These are phyloP conservation scores for Tinamus guttatus DNA, from an alignment of 2,113 vertebrate genomes.

Conservation along the genomic window DNA sequence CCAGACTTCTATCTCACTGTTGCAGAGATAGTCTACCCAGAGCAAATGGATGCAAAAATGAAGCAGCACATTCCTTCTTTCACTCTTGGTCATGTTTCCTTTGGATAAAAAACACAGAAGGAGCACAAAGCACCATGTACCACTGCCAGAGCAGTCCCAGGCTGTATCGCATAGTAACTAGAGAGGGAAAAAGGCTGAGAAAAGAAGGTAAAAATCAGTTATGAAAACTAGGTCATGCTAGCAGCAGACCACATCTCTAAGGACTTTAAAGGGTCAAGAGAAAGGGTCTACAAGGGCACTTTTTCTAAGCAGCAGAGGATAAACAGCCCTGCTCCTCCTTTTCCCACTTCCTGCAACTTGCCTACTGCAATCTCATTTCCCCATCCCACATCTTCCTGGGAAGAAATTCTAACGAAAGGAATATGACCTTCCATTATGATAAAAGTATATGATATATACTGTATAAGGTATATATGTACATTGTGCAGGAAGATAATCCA, in stretches of 20 bases:
- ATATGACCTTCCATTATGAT: rapidly evolving
- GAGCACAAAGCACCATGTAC: neutral
- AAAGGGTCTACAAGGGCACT: neutral
- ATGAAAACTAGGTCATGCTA: neutral
- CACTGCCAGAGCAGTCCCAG: neutral
- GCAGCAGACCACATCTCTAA: neutral
- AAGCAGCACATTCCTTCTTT: neutral
- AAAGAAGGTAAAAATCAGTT: neutral
- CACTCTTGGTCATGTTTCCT: neutral
- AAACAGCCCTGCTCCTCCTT: neutral
- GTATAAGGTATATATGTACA: rapidly evolving
- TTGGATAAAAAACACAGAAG: neutral
- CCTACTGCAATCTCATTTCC: neutral
- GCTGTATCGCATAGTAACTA: rapidly evolving
- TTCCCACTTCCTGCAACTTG: neutral
- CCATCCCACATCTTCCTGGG: neutral
- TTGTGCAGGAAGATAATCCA: neutral
- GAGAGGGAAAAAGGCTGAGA: neutral
- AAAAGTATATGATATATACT: neutral
- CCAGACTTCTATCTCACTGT: neutral
- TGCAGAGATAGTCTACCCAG: neutral
- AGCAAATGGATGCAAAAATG: neutral
- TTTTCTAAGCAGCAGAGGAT: neutral
- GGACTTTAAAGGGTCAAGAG: neutral
- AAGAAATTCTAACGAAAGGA: neutral